These are phyloP conservation scores for Thecophora atra DNA, from an alignment of 2,888 invertebrate genomes.

Conservation along the genomic window DNA sequence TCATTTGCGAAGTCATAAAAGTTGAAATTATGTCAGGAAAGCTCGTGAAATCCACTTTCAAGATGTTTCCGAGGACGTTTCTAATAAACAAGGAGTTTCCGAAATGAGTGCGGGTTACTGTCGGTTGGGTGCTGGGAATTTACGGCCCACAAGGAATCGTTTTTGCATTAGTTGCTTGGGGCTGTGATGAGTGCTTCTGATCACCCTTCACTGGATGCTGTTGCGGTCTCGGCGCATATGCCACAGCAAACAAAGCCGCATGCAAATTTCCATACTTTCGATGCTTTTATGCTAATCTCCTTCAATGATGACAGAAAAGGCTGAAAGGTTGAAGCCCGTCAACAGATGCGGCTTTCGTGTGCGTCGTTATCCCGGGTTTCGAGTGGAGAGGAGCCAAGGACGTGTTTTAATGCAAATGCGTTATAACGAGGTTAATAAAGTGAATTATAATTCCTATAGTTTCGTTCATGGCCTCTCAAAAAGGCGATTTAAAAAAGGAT, in stretches of 20 bases:
- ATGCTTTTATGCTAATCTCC: slow-evolving; percentile 65
- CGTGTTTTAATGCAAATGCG: slow-evolving; percentile 16
- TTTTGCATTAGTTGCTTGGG: not conserved
- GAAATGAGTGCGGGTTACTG: not conserved
- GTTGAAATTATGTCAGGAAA: slow-evolving; percentile 13
- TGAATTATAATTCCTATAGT: no score
- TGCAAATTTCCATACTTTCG: slow-evolving; percentile 58
- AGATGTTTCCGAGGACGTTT: not conserved
- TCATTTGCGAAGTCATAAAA: slow-evolving; percentile 22
- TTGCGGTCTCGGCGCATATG: slow-evolving; percentile 41
- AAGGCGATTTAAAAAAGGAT: no score
- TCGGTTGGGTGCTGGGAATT: no score
- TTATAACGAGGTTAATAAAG: no score
- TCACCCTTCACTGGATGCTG: not conserved
- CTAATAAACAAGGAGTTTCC: slow-evolving; percentile 22
- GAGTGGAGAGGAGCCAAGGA: not conserved
- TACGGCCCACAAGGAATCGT: no score
- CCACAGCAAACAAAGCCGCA: slow-evolving; percentile 61
- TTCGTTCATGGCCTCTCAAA: no score
- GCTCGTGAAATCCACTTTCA: not conserved
- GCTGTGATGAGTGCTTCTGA: not conserved
- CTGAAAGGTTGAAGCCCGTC: not conserved
- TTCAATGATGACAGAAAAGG: slow-evolving; percentile 27
- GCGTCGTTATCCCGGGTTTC: slow-evolving; percentile 8
- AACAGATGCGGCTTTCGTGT: slow-evolving; percentile 21